Evolutionary conservation across 2,888 invertebrate genomes (phyloP).

Genomic region (Cheilosia vernalis): DNA sequence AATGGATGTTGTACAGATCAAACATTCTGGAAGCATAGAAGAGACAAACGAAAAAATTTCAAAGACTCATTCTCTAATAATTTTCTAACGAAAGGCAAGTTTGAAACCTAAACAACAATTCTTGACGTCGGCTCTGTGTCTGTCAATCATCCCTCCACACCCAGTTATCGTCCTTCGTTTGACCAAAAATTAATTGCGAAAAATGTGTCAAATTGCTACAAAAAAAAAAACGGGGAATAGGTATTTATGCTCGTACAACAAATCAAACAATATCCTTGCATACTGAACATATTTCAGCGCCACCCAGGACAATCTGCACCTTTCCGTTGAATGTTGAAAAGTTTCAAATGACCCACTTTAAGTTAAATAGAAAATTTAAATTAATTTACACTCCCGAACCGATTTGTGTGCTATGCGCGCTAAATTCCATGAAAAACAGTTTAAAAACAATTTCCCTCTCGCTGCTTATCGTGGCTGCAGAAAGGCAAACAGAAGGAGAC

Average conservation of each 20-base stretch:
- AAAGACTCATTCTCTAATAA: too few relatives aligned
- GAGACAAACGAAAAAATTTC: too few relatives aligned
- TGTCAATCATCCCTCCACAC: too few relatives aligned
- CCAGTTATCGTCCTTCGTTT: too few relatives aligned
- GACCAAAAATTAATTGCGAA: neutral
- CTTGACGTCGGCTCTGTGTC: too few relatives aligned
- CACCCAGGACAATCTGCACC: constrained; percentile 19
- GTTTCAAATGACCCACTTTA: constrained; percentile 50
- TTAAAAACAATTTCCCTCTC: constrained; percentile 59
- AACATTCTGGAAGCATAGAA: too few relatives aligned
- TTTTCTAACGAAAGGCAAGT: too few relatives aligned
- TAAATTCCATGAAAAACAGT: constrained; percentile 19
- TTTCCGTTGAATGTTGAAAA: neutral
- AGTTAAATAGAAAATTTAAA: constrained; percentile 61
- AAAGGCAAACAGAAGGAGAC: neutral
- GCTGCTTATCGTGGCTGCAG: constrained; percentile 13
- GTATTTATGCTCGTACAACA: neutral
- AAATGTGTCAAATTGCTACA: neutral
- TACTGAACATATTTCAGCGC: neutral
- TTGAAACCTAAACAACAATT: too few relatives aligned
- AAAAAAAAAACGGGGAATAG: neutral
- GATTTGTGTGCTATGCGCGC: neutral
- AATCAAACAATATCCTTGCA: constrained; percentile 2
- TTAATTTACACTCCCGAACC: constrained; percentile 42
- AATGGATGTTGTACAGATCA: too few relatives aligned